Conservation (phyloP, 2,797 vertebrate genomes). For the Danio aesculapii region DNA sequence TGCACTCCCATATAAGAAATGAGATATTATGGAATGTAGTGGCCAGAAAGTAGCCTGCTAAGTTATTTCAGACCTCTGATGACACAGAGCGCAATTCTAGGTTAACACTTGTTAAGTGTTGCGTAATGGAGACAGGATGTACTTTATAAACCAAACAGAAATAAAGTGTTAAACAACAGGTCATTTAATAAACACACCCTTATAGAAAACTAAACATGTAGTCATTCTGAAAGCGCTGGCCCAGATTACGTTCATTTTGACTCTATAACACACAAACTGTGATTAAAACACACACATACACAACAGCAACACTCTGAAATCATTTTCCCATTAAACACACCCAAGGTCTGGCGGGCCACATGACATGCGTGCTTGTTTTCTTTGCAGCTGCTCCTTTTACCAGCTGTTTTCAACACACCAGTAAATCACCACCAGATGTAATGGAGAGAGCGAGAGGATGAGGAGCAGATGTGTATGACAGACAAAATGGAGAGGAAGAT, state of each 20-base stretch:
- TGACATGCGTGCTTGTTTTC: slow-evolving; percentile 22
- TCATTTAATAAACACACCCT: slow-evolving; percentile 19
- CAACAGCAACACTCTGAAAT: background rate
- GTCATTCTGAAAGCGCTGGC: background rate
- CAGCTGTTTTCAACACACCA: slow-evolving; percentile 39
- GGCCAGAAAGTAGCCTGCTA: background rate
- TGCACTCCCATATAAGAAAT: no score
- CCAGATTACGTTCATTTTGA: background rate
- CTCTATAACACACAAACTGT: background rate
- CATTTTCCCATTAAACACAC: background rate
- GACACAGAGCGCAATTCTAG: background rate
- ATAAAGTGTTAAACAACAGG: background rate
- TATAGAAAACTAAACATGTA: background rate
- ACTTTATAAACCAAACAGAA: slow-evolving; percentile 10
- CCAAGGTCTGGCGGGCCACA: slow-evolving; percentile 1
- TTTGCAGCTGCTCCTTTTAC: slow-evolving; percentile 20
- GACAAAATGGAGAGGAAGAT: slow-evolving; percentile 15
- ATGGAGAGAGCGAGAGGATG: background rate
- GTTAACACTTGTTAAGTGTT: background rate
- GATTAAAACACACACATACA: background rate
- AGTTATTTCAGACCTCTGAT: background rate
- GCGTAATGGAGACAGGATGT: slow-evolving; percentile 18
- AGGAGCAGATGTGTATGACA: slow-evolving; percentile 15
- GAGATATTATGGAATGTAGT: no score
- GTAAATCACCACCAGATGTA: slow-evolving; percentile 37